Base-by-base conservation (phyloP, 2,797 vertebrate genomes). In the Rhynchonycteris naso region DNA sequence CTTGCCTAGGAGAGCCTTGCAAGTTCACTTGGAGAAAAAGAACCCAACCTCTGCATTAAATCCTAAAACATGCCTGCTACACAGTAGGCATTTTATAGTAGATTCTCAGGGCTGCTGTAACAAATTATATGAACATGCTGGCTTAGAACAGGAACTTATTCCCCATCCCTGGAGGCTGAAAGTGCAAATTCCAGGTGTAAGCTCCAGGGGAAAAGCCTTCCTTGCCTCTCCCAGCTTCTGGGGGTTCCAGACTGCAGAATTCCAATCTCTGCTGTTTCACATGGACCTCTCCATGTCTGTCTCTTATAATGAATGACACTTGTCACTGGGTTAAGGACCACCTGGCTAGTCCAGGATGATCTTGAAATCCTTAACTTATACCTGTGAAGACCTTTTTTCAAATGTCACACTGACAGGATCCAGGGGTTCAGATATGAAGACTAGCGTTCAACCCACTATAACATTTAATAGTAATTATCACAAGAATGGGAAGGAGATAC, bases 61-160 rank as follows among this genome's bases (percentile, higher is more conserved):
- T 7, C 79, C 54, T 19, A 54, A 16, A 18, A 22, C 0, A 0
- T 19, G 50, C 28, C 87, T n/a, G 72, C 33, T 3, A 35, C 19
- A 9, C 28, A 74, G 43, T 2, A 38, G 33, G 19, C 58, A 43
- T 30, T 43, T 7, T 56, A 15, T 50, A n/a, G n/a, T 16, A 9
- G 15, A 30, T 18, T 21, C 81, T 56, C 18, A 26, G 19, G 33
- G 38, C 50, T 56, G 38, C n/a, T 30, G 4, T 5, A 52, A 56
- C 56, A 47, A 65, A 43, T 50, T 26, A 33, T 35, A 30, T 26
- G n/a, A n/a, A n/a, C n/a, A n/a, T n/a, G n/a, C n/a, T n/a, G n/a
- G n/a, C n/a, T n/a, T n/a, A n/a, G n/a, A n/a, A n/a, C n/a, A n/a
- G n/a, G 79, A 78, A 50, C 16, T 13, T 61, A 22, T 43, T 68